These are phyloP conservation scores for Proterorhinus semilunaris DNA, from an alignment of 2,113 vertebrate species.

Conservation along the genomic window DNA sequence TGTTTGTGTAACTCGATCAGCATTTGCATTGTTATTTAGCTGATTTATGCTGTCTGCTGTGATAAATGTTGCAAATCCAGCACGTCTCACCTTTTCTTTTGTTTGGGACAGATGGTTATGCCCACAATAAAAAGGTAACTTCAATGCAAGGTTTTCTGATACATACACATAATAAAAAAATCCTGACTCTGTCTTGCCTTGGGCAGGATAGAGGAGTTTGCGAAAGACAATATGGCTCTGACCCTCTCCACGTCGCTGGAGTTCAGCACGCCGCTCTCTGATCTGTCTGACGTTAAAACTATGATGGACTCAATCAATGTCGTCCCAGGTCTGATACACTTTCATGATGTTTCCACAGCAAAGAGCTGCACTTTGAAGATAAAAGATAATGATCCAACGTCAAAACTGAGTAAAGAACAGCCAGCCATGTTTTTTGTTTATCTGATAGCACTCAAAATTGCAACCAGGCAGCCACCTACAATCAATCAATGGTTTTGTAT, in stretches of 20 bases:
- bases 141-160: slow-evolving; percentile 16
- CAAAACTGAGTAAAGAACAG: neutral
- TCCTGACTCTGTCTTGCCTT: neutral
- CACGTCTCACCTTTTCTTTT: neutral
- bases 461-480: too few species aligned
- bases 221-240: slow-evolving; percentile 80
- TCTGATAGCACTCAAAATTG: too few species aligned
- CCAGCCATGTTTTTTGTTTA: neutral
- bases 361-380: neutral
- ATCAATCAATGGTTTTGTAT: too few species aligned
- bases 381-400: neutral
- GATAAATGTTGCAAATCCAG: neutral
- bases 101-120: slow-evolving; percentile 79
- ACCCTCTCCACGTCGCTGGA: slow-evolving; percentile 77
- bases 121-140: slow-evolving; percentile 86
- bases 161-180: neutral
- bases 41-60: neutral
- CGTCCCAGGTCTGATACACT: slow-evolving; percentile 79
- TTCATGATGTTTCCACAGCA: neutral
- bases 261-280: slow-evolving; percentile 78
- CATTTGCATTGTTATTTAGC: neutral
- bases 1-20: too few species aligned
- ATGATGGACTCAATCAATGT: slow-evolving; percentile 89
- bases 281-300: slow-evolving; percentile 87
- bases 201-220: slow-evolving; percentile 82